phyloP scores from a whole-genome alignment of 1,140 invertebrate genomes.

The Metopolophium dirhodum region DNA sequence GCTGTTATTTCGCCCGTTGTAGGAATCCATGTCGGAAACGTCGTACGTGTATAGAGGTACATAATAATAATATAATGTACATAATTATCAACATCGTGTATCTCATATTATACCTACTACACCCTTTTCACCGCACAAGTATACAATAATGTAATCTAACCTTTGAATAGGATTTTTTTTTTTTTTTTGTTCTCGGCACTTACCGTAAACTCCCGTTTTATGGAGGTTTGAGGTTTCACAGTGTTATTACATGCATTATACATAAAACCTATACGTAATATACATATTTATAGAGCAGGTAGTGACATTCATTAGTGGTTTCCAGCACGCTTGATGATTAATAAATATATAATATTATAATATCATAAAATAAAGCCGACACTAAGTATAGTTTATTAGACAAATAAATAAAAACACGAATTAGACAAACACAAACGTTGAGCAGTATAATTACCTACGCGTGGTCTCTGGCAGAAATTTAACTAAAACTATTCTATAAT shows the following conservation, averaged over 20 bases:
- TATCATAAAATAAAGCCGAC: background rate
- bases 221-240: background rate
- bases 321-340: background rate
- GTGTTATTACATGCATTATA: background rate
- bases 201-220: background rate
- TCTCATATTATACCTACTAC: background rate
- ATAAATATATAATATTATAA: background rate
- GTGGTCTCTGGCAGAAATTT: background rate
- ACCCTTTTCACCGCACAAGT: background rate
- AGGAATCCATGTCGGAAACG: background rate
- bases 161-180: background rate
- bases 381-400: background rate
- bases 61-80: background rate
- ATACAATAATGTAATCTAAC: background rate
- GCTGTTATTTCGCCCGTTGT: background rate
- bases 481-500: background rate
- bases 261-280: background rate
- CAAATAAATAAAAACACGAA: background rate
- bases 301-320: background rate
- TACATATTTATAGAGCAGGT: background rate
- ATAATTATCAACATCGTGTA: conserved; percentile 8
- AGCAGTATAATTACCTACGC: background rate
- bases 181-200: background rate
- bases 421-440: background rate
- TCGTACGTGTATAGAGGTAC: background rate